Evolutionary conservation across 2,888 invertebrate species (phyloP), one percentile per base, ranked within the genome.

Genomic region (Acholoe squamosa): DNA sequence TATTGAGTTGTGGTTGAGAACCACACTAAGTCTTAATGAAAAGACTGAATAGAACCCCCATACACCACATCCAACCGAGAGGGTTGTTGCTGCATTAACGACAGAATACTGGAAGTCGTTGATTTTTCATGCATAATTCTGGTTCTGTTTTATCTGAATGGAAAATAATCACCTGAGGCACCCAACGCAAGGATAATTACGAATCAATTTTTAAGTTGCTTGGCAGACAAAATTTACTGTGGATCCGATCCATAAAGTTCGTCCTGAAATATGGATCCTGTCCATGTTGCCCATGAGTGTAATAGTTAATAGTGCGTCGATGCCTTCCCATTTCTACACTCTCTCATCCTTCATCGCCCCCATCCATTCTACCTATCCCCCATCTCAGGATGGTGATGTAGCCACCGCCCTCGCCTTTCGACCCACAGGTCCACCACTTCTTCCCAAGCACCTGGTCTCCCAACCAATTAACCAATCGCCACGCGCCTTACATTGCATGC

Each of bases 381-480:
- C 76, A 7, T 76, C 31, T 25, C 76, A 14, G 28, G 19, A 16
- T 3, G 14, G 31, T 25, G 76, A 76, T 31, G 28, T 25, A 25
- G 80, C 80, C 80, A 5, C 80, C 34, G 12, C 80, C 80, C 34
- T 33, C n/a, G 43, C 80, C 33, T 80, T 43, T 34, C 80, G 80
- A 80, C 80, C 80, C 43, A 7, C 0, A 7, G n/a, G 80, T 33
- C 43, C 80, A 19, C 0, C 31, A 16, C 80, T 34, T 80, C 33
- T 3, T 43, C 22, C 3, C 43, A 12, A 43, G n/a, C 80, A 80
- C 80, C 80, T 80, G 80, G 80, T 80, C 43, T 31, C 80, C 80
- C 43, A 5, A 33, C 80, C 80, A 80, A 80, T 80, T 80, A 80
- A 80, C 80, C 80, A 80, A 80, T 80, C 33, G 34, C 25, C 71